Conservation (phyloP, 1,140 invertebrate genomes). For the Carcinoscorpius rotundicauda region DNA sequence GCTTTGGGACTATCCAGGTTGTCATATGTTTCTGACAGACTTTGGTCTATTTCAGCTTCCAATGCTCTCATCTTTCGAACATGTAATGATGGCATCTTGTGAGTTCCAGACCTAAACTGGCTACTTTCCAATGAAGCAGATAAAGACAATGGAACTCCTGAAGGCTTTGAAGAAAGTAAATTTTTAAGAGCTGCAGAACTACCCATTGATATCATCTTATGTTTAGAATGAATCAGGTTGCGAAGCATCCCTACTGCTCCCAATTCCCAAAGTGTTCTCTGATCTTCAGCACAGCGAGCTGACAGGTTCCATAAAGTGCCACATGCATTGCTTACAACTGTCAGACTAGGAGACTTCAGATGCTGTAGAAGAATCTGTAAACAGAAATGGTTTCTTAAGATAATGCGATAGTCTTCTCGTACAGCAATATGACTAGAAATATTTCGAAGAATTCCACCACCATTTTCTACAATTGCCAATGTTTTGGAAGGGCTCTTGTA, state of each 20-base stretch:
- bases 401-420: conserved; percentile 72
- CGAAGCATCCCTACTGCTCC: conserved; percentile 86
- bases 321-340: conserved; percentile 91
- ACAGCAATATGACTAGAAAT: conserved; percentile 89
- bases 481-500: conserved; percentile 72
- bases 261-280: conserved; percentile 76
- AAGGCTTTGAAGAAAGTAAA: conserved; percentile 62
- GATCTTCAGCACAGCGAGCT: conserved; percentile 74
- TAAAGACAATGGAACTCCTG: conserved; percentile 21
- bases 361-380: conserved; percentile 80
- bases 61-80: conserved; percentile 74
- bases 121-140: conserved; percentile 6
- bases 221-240: conserved; percentile 86
- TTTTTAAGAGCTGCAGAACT: conserved; percentile 89
- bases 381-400: conserved; percentile 75
- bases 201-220: conserved; percentile 95
- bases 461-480: conserved; percentile 83
- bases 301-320: conserved; percentile 93
- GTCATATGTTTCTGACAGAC: conserved; percentile 77
- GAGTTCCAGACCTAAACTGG: conserved; percentile 7
- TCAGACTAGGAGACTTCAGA: conserved; percentile 80
- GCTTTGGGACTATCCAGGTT: conserved; percentile 58
- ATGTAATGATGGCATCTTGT: conserved; percentile 54
- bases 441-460: conserved; percentile 85
- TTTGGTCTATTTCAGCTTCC: conserved; percentile 75